Evolutionary conservation across 1,140 invertebrate species (phyloP).

Genomic region (Pentalonia nigronervosa): DNA sequence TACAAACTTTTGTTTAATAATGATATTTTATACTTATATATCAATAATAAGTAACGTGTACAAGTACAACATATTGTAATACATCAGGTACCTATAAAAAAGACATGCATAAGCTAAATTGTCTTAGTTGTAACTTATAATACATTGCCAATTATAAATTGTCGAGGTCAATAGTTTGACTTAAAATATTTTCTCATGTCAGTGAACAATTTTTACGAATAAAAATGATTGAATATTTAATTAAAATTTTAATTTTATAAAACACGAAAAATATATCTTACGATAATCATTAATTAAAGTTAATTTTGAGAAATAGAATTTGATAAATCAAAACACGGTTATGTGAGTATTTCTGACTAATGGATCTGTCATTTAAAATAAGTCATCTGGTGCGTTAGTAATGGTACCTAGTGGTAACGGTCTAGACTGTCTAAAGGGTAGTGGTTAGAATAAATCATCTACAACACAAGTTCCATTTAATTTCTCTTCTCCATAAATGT

Average conservation of each 20-base stretch:
- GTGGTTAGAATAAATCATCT: constrained; percentile 32
- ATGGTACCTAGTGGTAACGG: background rate
- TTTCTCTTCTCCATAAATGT: constrained; percentile 30
- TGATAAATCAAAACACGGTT: constrained; percentile 40
- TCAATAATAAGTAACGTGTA: too few species aligned
- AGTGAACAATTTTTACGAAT: background rate
- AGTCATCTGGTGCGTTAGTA: background rate
- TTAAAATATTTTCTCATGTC: background rate
- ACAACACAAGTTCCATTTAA: constrained; percentile 10
- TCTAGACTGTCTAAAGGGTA: background rate
- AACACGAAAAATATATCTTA: background rate
- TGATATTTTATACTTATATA: too few species aligned
- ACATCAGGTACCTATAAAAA: background rate
- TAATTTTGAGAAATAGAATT: background rate
- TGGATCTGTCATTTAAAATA: background rate
- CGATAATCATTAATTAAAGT: background rate
- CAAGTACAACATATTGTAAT: too few species aligned
- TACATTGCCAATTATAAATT: background rate
- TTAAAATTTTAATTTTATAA: constrained; percentile 15
- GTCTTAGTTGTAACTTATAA: too few species aligned
- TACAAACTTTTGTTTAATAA: too few species aligned
- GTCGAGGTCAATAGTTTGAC: background rate
- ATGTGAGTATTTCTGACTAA: constrained; percentile 27
- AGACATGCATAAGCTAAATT: background rate
- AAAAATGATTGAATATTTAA: too few species aligned